Base-by-base conservation (phyloP, 2,888 invertebrate species). In the Drosophila conformis region DNA sequence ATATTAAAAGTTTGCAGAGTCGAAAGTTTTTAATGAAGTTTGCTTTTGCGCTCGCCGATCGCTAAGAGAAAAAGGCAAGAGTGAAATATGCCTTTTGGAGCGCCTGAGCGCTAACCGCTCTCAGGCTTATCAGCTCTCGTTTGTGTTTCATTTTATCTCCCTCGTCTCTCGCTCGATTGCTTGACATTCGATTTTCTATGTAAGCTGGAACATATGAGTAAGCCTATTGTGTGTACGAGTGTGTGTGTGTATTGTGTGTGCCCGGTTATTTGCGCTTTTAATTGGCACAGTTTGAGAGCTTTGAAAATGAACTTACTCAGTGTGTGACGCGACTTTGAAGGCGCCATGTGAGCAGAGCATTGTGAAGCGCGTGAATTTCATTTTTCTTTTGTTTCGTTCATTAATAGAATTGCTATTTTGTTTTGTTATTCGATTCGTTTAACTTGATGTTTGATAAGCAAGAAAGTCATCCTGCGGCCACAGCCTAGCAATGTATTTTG, bases 401-500 rank as follows among this genome's bases (percentile, higher is more conserved):
- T 36, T 31, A 4, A 27, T 27, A 10, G 46, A 46, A 42, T 58
- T 68, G 52, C 2, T 25, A 25, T 56, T 62, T 74, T 79, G 70
- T 76, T 68, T 56, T 57, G 51, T 11, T 78, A 36, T 52, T 25
- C 35, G 53, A 38, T 56, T 61, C 35, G 52, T 53, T 25, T 27
- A 40, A 48, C 38, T 57, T 54, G 10, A 60, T 65, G 64, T 64
- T 71, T 60, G 52, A 29, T 36, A 61, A 54, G 38, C 25, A 31
- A 42, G 11, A 62, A 31, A 36, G n/a, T 49, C 40, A 40, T 36
- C 31, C 29, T 31, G 38, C 38, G 21, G 54, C 40, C 27, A 60
- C 46, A 58, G 53, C 36, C 59, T 54, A 46, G 58, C 57, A 62
- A 92, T 92, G 92, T 92, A 76, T 72, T 92, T 83, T 65, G 76